A percentile compares a stretch with the other conserved stretches of the same genome.
Conservation (phyloP, 1,140 invertebrate species). For the Pseudomyrmex dendroicus region DNA sequence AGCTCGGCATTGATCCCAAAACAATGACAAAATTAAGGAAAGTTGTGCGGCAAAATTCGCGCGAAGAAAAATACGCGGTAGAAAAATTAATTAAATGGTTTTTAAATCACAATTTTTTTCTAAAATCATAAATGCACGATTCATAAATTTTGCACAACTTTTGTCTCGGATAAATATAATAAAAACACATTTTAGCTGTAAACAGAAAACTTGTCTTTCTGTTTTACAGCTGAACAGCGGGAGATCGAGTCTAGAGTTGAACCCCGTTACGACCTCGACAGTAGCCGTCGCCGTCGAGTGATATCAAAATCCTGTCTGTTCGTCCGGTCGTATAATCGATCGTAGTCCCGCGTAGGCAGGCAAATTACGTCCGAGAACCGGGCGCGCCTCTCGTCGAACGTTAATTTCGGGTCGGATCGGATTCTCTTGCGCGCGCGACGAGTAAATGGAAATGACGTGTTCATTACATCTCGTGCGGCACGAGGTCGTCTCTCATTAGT, state of each 20-base stretch:
- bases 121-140: background rate
- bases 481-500: conserved; percentile 61
- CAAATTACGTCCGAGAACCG: conserved; percentile 3
- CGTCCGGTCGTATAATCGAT: conserved; percentile 54
- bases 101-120: too few species aligned
- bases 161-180: too few species aligned
- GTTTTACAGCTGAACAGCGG: background rate
- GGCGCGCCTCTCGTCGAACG: conserved; percentile 35
- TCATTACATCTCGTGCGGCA: conserved; percentile 58
- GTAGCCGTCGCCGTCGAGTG: conserved; percentile 1
- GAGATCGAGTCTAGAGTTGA: conserved; percentile 24
- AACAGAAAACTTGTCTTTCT: background rate
- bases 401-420: conserved; percentile 37
- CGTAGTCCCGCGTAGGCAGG: conserved; percentile 25
- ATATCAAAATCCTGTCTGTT: conserved; percentile 34
- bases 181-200: background rate
- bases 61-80: background rate
- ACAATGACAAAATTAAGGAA: background rate
- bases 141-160: too few species aligned
- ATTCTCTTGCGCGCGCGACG: conserved; percentile 28
- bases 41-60: background rate
- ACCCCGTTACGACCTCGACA: conserved; percentile 33
- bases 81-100: too few species aligned
- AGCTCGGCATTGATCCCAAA: background rate
- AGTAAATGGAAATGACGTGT: conserved; percentile 65